phyloP scores from a whole-genome alignment of 2,888 invertebrate genomes.

The Ptychoptera contaminata region DNA sequence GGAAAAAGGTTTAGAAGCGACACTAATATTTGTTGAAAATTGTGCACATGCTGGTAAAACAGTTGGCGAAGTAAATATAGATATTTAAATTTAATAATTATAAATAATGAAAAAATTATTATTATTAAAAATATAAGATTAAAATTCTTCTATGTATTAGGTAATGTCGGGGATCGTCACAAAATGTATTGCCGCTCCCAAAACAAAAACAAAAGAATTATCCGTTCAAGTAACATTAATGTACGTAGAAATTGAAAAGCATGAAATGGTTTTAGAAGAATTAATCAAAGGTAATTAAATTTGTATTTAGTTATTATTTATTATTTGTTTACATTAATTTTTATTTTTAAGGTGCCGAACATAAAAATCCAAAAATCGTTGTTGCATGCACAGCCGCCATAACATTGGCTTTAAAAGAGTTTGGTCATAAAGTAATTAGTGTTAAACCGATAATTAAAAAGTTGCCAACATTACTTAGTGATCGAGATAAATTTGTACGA shows the following conservation, averaged over 20 bases:
- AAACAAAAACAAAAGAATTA: slow-evolving; percentile 80
- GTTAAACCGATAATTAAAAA: slow-evolving; percentile 83
- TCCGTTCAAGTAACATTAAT: slow-evolving; percentile 78
- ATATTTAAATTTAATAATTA: too few species aligned
- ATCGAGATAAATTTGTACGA: slow-evolving; percentile 80
- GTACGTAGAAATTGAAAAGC: slow-evolving; percentile 93
- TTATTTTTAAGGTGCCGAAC: slow-evolving; percentile 42
- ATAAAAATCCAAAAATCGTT: slow-evolving; percentile 92
- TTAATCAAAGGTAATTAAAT: slow-evolving; percentile 59
- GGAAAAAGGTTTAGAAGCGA: slow-evolving; percentile 88
- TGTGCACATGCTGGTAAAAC: slow-evolving; percentile 76
- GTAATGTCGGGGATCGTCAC: slow-evolving; percentile 64
- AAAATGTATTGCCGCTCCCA: slow-evolving; percentile 87
- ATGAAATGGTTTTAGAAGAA: slow-evolving; percentile 78
- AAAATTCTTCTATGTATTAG: too few species aligned
- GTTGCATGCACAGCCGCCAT: slow-evolving; percentile 64
- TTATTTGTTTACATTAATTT: too few species aligned
- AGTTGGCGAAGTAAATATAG: slow-evolving; percentile 62
- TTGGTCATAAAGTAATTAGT: slow-evolving; percentile 80
- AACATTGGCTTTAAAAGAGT: slow-evolving; percentile 67
- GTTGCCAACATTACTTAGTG: slow-evolving; percentile 66
- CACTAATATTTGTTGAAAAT: slow-evolving; percentile 80
- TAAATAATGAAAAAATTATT: too few species aligned
- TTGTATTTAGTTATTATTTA: too few species aligned
- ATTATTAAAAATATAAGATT: too few species aligned